These are phyloP conservation scores for Carassius carassius DNA, from an alignment of 2,113 vertebrate genomes.

Conservation along the genomic window DNA sequence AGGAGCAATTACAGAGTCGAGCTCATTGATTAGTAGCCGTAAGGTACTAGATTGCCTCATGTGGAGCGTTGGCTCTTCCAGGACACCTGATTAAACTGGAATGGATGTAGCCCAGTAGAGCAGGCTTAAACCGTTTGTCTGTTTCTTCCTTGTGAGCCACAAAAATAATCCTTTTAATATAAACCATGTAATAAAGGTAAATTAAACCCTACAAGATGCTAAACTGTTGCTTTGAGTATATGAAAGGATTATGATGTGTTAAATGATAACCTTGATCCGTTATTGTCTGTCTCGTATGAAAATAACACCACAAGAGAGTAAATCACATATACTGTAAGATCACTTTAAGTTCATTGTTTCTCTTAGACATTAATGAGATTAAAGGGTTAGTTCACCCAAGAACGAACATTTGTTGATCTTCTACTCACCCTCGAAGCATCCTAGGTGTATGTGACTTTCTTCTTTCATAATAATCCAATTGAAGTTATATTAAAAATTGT, in stretches of 20 bases:
- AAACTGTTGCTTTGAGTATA: conserved; percentile 1
- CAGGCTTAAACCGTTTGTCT: not conserved
- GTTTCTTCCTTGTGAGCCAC: conserved; percentile 9
- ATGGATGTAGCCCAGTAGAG: conserved; percentile 18
- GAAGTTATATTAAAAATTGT: no score
- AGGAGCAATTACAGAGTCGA: conserved; percentile 40
- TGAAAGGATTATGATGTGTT: not conserved
- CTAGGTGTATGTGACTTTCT: no score
- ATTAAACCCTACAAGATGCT: not conserved
- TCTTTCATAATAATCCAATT: no score
- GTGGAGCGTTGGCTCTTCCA: conserved; percentile 13
- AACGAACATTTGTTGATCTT: no score
- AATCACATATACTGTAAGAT: not conserved
- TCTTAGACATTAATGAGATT: not conserved
- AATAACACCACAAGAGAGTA: not conserved
- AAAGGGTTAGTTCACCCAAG: not conserved
- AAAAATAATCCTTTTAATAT: conserved; percentile 36
- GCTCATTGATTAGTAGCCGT: conserved; percentile 47
- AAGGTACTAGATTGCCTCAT: not conserved
- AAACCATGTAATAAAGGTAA: conserved; percentile 3
- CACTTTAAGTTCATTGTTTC: not conserved
- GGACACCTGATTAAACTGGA: conserved; percentile 24
- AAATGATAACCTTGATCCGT: conserved; percentile 2
- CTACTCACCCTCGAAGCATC: no score
- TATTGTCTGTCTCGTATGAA: not conserved